Base-by-base conservation (phyloP, 2,888 invertebrate species). In the Zygogramma bicolorata region DNA sequence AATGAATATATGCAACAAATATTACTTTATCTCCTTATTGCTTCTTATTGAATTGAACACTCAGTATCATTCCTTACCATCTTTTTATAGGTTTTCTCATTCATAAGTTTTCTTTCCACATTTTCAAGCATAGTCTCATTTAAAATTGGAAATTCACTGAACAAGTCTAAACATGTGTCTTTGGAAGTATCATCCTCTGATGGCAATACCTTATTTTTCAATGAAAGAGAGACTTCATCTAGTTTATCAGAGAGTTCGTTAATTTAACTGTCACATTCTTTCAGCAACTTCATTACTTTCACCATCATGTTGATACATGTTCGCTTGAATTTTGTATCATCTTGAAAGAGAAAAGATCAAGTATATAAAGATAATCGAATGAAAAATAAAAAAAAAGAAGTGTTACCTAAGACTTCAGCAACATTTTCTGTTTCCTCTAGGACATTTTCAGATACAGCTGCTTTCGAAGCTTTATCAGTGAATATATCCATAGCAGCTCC, bases 291-390 rank as follows among this genome's bases (percentile, higher is more conserved):
- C 3, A 58, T 58, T 29, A 29, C 8, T 58, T 58, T 58, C 15
- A 58, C 58, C 58, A 58, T 58, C 34, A 58, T 58, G 58, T 25
- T 58, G 25, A 58, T 58, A 29, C 27, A 58, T 25, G 58, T 58
- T 58, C 20, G 25, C 22, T 58, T 58, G 58, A 58, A 58, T 58
- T 58, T 58, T 27, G 58, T 58, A 8, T 27, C 58, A 58, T 58
- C 4, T 58, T 58, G 22, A 58, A 58, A 58, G 15, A 20, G 15
- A 58, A 29, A 20, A 20, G 29, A 58, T 58, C 15, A 20, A 27
- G 10, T 34, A 10, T 15, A 58, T 58, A 3, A 58, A 20, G 15
- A 15, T 58, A 27, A 58, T 58, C 29, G 15, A 58, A 58, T 27
- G 15, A 58, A 13, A 22, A 27, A 10, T 2, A 58, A 27, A 27